phyloP scores from a whole-genome alignment of 35 echinoderm and acorn worm species.

The Diadema setosum region DNA sequence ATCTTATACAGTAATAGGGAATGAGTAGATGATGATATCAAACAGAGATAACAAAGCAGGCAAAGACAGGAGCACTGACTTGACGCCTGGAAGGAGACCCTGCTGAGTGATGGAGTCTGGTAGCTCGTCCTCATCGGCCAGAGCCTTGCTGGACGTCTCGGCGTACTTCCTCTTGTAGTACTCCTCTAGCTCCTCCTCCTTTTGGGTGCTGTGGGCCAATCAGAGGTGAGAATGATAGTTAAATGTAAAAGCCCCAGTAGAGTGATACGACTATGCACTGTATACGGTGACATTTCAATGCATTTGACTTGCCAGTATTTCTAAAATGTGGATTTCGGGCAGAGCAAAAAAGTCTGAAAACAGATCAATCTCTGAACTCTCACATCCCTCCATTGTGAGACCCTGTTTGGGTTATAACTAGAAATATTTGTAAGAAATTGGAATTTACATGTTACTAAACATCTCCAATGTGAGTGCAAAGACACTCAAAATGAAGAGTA shows the following conservation, averaged over 20 bases:
- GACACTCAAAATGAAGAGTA: too few species aligned
- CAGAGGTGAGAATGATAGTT: not conserved
- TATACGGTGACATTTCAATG: not conserved
- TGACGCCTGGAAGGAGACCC: conserved; percentile 93
- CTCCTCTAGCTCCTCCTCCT: conserved; percentile 90
- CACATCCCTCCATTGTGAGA: too few species aligned
- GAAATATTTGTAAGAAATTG: too few species aligned
- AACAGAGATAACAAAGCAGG: too few species aligned
- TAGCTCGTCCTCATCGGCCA: conserved; percentile 84
- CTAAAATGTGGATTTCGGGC: not conserved
- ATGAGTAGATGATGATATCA: too few species aligned
- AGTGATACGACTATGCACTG: not conserved
- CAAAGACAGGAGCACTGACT: conserved; percentile 81
- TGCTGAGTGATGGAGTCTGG: conserved; percentile 93
- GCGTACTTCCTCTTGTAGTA: conserved; percentile 93
- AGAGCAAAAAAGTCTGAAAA: not conserved
- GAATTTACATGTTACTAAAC: too few species aligned
- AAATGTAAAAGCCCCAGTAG: not conserved
- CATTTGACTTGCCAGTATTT: not conserved
- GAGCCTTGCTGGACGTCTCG: conserved; percentile 54
- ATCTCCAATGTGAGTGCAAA: too few species aligned
- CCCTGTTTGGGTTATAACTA: too few species aligned
- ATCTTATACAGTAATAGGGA: too few species aligned
- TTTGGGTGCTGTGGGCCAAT: conserved; percentile 37
- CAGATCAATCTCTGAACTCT: too few species aligned